Evolutionary conservation across 2,113 vertebrate genomes (phyloP).

Genomic region (Piliocolobus tephrosceles): DNA sequence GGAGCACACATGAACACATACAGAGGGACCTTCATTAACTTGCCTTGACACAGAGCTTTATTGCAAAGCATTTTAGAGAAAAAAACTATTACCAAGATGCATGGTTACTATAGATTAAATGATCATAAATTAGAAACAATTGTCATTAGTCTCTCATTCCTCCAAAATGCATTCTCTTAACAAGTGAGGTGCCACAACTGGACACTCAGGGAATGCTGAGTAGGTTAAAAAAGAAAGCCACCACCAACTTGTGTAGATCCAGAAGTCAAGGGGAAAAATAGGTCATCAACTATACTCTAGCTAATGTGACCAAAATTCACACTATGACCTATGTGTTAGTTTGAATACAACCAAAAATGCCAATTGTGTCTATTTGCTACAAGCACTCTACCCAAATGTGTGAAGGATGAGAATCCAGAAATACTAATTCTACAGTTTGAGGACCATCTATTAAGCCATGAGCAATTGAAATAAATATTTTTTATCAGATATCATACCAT

Average conservation of each 20-base stretch:
- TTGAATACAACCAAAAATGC: slow-evolving; percentile 18
- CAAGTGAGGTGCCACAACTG: background rate
- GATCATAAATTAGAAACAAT: background rate
- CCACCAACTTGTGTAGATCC: background rate
- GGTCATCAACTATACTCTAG: background rate
- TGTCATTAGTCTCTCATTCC: background rate
- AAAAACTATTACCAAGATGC: background rate
- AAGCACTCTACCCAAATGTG: background rate
- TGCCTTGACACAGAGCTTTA: background rate
- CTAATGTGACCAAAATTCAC: background rate
- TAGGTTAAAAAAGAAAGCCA: background rate
- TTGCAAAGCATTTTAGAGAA: slow-evolving; percentile 1
- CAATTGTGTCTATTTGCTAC: background rate
- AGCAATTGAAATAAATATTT: slow-evolving; percentile 56
- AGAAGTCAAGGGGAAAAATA: background rate
- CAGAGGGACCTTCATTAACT: background rate
- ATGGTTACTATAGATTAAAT: slow-evolving; percentile 24
- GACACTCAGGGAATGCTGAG: background rate
- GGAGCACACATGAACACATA: background rate
- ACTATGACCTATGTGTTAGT: background rate
- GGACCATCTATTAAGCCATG: slow-evolving; percentile 24
- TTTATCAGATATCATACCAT: slow-evolving; percentile 11
- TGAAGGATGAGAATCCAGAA: slow-evolving; percentile 27
- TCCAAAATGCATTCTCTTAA: background rate
- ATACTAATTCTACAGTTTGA: slow-evolving; percentile 22